Base-by-base conservation (phyloP, 2,113 vertebrate genomes). In the Chloebia gouldiae region DNA sequence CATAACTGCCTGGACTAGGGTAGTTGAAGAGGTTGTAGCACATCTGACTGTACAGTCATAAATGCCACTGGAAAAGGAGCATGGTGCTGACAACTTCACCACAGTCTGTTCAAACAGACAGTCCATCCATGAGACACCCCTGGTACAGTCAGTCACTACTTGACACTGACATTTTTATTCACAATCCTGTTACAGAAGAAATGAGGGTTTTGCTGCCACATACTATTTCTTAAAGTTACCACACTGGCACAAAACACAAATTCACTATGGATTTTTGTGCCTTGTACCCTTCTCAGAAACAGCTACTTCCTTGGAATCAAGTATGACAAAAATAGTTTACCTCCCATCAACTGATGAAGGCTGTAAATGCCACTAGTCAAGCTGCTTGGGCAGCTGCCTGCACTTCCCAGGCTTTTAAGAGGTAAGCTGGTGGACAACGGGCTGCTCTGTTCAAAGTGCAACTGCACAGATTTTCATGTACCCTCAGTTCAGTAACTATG, bases 21-120 rank as follows among this genome's bases (percentile, higher is more conserved):
- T 28, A 61, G 54, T 2, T 1, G 33, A 40, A 25, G 40, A 66
- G 51, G 56, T 56, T 70, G 47, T 5, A n/a, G 47, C 28, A 53
- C 11, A 2, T 0, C 9, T 0, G 4, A 31, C 17, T 51, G 17
- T 15, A n/a, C 47, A 81, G 56, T 39, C 30, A 14, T 11, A n/a
- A 81, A 71, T 9, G 35, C 65, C 70, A 15, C 47, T 44, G 60
- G 71, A 61, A 78, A 49, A 89, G 27, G 0, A 59, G 24, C 44
- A 2, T 0, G 39, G 31, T 31, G 39, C 1, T 57, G 76, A 45
- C 33, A 31, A 31, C 27, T n/a, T 49, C 23, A 57, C 51, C 47
- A 54, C 20, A 39, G 35, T 9, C 56, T 91, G 37, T 40, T 83
- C 65, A 30, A 30, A 20, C 3, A 82, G 30, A 11, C 59, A 27